phyloP scores from a whole-genome alignment of 2,113 vertebrate species.

The Tachysurus vachellii region DNA sequence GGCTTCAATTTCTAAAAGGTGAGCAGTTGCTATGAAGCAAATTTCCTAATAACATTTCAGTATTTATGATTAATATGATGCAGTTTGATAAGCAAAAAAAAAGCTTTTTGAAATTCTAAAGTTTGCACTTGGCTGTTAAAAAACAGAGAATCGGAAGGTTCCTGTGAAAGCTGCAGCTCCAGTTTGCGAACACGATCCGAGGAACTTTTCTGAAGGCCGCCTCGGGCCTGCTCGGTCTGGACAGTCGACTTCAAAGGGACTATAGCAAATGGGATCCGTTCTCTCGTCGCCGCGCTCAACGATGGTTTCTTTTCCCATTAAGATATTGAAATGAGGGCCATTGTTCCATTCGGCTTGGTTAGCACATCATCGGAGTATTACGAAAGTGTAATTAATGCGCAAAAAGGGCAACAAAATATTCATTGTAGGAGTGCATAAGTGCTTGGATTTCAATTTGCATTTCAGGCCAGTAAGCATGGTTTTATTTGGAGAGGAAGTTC shows the following conservation, averaged over 20 bases:
- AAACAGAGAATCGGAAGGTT: conserved; percentile 41
- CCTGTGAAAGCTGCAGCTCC: conserved; percentile 40
- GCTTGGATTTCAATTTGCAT: background rate
- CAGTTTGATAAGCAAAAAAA: background rate
- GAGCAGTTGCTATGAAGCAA: background rate
- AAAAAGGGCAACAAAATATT: conserved; percentile 31
- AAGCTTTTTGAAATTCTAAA: background rate
- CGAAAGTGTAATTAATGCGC: conserved; percentile 33
- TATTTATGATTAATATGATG: too few species aligned
- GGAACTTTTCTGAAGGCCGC: conserved; percentile 60
- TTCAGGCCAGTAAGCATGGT: too few species aligned
- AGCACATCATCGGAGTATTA: conserved; percentile 20
- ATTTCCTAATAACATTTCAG: background rate
- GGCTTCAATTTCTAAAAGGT: background rate
- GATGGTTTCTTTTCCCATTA: conserved; percentile 54
- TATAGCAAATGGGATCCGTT: conserved; percentile 68
- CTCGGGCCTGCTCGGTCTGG: conserved; percentile 69
- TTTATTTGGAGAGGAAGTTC: background rate
- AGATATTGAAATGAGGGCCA: conserved; percentile 71
- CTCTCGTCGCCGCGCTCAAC: conserved; percentile 56
- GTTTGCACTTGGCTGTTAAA: background rate
- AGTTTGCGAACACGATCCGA: conserved; percentile 9
- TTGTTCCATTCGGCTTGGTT: conserved; percentile 53
- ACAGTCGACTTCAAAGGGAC: conserved; percentile 75
- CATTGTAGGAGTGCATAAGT: background rate